A percentile compares a stretch with the other conserved stretches of the same genome.
Evolutionary conservation across 1,140 invertebrate genomes (phyloP).

Genomic region (Phortica variegata): DNA sequence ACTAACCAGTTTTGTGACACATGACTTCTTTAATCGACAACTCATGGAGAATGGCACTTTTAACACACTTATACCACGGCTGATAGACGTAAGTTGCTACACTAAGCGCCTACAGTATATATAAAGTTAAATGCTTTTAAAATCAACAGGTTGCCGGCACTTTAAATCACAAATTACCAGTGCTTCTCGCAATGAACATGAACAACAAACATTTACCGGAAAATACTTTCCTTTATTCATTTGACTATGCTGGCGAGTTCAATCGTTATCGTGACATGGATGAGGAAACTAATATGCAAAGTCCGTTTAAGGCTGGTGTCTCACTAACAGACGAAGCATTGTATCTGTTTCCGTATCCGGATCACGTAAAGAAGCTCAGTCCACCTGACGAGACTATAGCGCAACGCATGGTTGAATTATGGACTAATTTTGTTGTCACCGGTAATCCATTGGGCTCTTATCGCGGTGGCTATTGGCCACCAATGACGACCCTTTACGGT

Average conservation of each 20-base stretch:
- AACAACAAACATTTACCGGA: conserved; percentile 52
- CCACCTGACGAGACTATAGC: conserved; percentile 44
- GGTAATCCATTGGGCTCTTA: conserved; percentile 43
- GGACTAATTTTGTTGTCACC: conserved; percentile 52
- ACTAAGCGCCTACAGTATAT: neutral
- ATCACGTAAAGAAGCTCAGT: conserved; percentile 43
- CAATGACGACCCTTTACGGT: conserved; percentile 50
- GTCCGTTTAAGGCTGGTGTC: conserved; percentile 49
- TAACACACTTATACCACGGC: conserved; percentile 36
- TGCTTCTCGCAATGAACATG: conserved; percentile 47
- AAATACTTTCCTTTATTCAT: conserved; percentile 51
- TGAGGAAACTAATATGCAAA: conserved; percentile 54
- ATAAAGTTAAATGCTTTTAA: neutral
- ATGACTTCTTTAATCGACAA: conserved; percentile 49
- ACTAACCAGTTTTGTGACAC: conserved; percentile 48
- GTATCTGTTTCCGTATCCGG: conserved; percentile 51
- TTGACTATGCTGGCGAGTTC: conserved; percentile 52
- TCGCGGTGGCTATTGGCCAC: conserved; percentile 47
- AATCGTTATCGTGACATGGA: conserved; percentile 51
- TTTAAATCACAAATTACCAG: conserved; percentile 48
- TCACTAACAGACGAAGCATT: conserved; percentile 50
- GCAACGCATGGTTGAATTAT: conserved; percentile 48
- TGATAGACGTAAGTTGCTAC: conserved; percentile 43
- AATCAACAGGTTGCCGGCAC: conserved; percentile 44
- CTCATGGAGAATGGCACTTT: conserved; percentile 52